Evolutionary conservation across 2,113 vertebrate species (phyloP).

Genomic region (Phoxinus phoxinus): DNA sequence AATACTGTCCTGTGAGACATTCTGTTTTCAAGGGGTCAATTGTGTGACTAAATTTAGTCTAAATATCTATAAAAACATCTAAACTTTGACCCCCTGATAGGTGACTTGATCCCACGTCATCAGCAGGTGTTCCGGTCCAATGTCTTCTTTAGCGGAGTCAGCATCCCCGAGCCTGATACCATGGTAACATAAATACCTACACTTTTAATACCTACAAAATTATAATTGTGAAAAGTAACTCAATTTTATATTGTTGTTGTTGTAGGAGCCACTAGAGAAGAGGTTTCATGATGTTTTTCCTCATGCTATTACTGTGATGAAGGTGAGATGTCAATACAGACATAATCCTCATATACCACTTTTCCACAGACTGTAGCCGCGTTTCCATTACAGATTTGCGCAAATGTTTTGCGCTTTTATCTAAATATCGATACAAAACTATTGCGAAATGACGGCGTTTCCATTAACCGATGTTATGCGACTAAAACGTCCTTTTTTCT

Average conservation of each 20-base stretch:
- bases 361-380: background rate
- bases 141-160: slow-evolving; percentile 81
- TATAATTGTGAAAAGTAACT: background rate
- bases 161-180: slow-evolving; percentile 80
- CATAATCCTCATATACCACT: background rate
- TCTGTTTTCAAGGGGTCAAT: background rate
- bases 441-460: no score
- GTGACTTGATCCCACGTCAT: slow-evolving; percentile 81
- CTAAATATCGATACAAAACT: no score
- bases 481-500: no score
- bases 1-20: no score
- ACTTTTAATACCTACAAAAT: background rate
- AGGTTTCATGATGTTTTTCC: slow-evolving; percentile 68
- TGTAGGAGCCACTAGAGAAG: slow-evolving; percentile 79
- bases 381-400: no score
- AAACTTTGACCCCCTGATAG: slow-evolving; percentile 58
- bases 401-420: no score
- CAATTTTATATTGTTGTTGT: background rate
- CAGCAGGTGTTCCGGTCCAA: slow-evolving; percentile 82
- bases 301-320: slow-evolving; percentile 76
- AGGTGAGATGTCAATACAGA: slow-evolving; percentile 59
- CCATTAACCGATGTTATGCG: no score
- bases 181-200: slow-evolving; percentile 63
- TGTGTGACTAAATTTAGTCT: background rate
- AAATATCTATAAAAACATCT: background rate